These are phyloP conservation scores for Phragmatobia fuliginosa DNA, from an alignment of 2,888 invertebrate species.

Conservation along the genomic window DNA sequence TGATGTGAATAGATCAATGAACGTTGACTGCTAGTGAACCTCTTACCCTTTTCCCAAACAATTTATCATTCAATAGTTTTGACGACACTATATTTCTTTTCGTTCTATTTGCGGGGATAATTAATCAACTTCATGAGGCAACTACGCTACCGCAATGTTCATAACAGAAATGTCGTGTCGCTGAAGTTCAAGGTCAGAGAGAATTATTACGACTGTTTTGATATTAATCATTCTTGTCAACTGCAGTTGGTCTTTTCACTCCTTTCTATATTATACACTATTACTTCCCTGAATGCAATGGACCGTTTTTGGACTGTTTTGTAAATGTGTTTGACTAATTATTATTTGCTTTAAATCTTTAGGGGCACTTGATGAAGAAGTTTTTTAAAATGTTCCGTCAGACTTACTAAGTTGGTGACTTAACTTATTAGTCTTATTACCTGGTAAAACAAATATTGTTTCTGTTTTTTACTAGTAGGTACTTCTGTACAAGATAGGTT, in stretches of 20 bases:
- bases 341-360: not conserved
- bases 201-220: conserved; percentile 16
- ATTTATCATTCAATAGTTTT: conserved; percentile 10
- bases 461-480: not conserved
- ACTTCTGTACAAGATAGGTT: not conserved
- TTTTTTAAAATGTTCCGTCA: not conserved
- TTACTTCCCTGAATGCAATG: conserved; percentile 2
- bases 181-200: conserved; percentile 12
- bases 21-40: not conserved
- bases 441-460: not conserved
- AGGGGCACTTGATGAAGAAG: not conserved
- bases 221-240: conserved; percentile 22
- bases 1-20: not conserved
- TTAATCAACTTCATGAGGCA: conserved; percentile 8
- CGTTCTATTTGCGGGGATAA: conserved; percentile 12
- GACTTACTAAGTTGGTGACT: not conserved
- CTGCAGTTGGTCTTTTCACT: conserved; percentile 1
- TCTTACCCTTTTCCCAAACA: not conserved
- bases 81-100: conserved; percentile 10
- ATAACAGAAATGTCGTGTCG: conserved; percentile 15
- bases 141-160: conserved; percentile 13
- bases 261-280: conserved; percentile 9
- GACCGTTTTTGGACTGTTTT: not conserved
- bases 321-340: not conserved
- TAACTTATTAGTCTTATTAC: too few relatives aligned